These are phyloP conservation scores for Ciconia maguari DNA, from an alignment of 2,113 vertebrate species.

Conservation along the genomic window DNA sequence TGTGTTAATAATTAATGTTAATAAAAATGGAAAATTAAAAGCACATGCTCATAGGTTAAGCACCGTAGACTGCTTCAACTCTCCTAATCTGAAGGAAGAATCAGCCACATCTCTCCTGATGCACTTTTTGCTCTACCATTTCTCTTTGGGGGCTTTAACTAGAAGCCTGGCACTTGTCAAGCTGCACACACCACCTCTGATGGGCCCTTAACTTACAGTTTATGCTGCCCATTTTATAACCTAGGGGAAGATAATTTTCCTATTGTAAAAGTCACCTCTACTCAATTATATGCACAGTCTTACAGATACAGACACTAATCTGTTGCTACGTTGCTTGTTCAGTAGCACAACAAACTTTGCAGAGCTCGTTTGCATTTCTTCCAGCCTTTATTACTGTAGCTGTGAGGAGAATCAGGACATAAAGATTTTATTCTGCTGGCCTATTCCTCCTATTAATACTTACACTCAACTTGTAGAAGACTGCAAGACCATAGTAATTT, in stretches of 20 bases:
- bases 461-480: background rate
- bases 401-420: background rate
- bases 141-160: background rate
- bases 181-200: background rate
- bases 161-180: background rate
- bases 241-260: background rate
- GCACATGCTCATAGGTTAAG: constrained; percentile 9
- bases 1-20: constrained; percentile 47
- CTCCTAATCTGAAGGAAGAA: background rate
- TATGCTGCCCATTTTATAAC: background rate
- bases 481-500: background rate
- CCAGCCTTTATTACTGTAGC: background rate
- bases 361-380: background rate
- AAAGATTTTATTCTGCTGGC: background rate
- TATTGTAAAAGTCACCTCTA: background rate
- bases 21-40: constrained; percentile 64
- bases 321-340: background rate
- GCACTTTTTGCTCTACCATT: background rate
- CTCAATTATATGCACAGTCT: background rate
- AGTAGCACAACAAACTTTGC: background rate
- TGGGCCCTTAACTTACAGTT: background rate
- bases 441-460: background rate
- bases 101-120: background rate
- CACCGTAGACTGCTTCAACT: background rate
- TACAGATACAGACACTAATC: background rate